A percentile compares a stretch with the other conserved stretches of the same genome.
phyloP scores from a whole-genome alignment of 2,113 vertebrate genomes.

The Barnardius zonarius region DNA sequence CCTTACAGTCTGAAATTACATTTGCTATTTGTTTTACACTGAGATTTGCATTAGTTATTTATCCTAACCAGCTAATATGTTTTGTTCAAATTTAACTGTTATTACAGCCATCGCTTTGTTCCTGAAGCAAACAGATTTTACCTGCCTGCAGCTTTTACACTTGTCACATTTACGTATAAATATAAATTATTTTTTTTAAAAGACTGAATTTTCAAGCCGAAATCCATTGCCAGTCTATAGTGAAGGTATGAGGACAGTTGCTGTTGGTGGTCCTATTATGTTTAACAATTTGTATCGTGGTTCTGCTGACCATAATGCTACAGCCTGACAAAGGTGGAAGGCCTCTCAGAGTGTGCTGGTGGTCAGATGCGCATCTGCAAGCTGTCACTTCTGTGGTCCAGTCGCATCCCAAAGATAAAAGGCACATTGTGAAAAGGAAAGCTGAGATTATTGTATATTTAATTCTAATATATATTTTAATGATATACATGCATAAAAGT shows the following conservation, averaged over 20 bases:
- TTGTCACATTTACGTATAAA: background rate
- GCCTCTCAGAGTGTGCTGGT: background rate
- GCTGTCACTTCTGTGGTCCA: background rate
- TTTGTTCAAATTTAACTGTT: background rate
- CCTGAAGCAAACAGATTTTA: background rate
- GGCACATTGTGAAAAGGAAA: background rate
- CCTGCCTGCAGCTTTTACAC: background rate
- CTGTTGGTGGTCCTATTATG: background rate
- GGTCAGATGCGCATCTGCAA: accelerated
- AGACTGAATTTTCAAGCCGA: background rate
- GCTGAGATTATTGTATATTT: background rate
- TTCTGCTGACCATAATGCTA: background rate
- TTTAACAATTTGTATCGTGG: background rate
- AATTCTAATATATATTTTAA: background rate
- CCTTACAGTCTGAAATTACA: background rate
- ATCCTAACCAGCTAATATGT: background rate
- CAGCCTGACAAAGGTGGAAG: background rate
- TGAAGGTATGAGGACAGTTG: background rate
- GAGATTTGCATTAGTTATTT: background rate
- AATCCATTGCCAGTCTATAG: background rate
- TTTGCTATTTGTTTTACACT: accelerated
- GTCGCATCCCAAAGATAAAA: background rate
- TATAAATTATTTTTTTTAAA: background rate
- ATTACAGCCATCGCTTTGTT: background rate
- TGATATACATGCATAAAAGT: background rate